Percentiles rank a stretch among this genome's conserved stretches.
Evolutionary conservation across 2,113 vertebrate species (phyloP).

Genomic region (Corapipo altera): DNA sequence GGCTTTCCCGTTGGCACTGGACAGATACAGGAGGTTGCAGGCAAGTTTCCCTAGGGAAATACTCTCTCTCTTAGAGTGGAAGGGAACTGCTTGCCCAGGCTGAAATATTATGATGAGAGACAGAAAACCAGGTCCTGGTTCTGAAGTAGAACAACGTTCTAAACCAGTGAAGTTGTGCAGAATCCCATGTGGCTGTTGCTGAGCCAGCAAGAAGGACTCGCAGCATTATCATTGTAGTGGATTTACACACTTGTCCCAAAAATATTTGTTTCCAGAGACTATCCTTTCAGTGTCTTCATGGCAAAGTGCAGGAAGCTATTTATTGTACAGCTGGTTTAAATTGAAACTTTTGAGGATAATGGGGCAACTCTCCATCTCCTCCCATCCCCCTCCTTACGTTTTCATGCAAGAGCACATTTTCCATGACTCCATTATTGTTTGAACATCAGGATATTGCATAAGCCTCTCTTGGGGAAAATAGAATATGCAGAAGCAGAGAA

Average conservation of each 20-base stretch:
- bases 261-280: constrained; percentile 9
- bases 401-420: constrained; percentile 58
- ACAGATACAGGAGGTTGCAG: background rate
- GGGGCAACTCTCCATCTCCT: background rate
- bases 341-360: constrained; percentile 48
- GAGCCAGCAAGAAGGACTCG: background rate
- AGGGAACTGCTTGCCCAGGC: background rate
- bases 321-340: constrained; percentile 63
- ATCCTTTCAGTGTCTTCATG: background rate
- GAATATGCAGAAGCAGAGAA: constrained; percentile 34
- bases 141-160: fast-evolving
- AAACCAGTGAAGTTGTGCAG: background rate
- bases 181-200: background rate
- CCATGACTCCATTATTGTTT: constrained; percentile 52
- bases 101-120: background rate
- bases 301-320: constrained; percentile 42
- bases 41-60: background rate
- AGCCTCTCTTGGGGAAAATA: constrained; percentile 47
- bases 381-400: background rate
- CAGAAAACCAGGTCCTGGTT: background rate
- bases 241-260: background rate
- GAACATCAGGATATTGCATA: constrained; percentile 65
- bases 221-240: background rate
- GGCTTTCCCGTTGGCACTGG: background rate
- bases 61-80: fast-evolving